Evolutionary conservation across 2,113 vertebrate species (phyloP), one percentile per base, ranked within the genome.

Genomic region (Agelaius tricolor): DNA sequence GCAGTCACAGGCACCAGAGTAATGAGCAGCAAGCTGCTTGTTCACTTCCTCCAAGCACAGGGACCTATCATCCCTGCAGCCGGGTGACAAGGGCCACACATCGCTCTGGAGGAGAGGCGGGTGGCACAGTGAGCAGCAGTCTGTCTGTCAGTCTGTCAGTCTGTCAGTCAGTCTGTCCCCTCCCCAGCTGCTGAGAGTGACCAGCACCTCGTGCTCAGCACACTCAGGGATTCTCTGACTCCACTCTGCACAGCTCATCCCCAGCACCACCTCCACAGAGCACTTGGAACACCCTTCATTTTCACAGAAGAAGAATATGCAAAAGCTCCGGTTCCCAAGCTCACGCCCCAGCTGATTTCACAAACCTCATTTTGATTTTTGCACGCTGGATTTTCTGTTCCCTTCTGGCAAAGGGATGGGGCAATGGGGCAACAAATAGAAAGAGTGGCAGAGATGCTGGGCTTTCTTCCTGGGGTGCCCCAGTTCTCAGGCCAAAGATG

Each of bases 401-500:
- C 65, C 43, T 85, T 59, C 81, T 63, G 52, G 44, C 37, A 78
- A 92, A 65, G 1, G 28, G 41, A 93, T 54, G 68, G 27, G 19
- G 57, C 86, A 59, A 78, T 6, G 33, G 35, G 75, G 21, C 26
- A 41, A 52, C n/a, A n/a, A 55, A 59, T 0, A 43, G 59, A 11
- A 47, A 37, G 37, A 37, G 37, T 37, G 37, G 37, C 37, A 37
- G 37, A 37, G 37, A 37, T 37, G 37, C 37, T 37, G 37, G 37
- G 37, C 37, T 71, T 11, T 63, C 52, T 44, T 18, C 10, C 30
- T 43, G 47, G 23, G 79, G 44, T 72, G 80, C 22, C 68, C 88
- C 85, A 84, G 65, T 90, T 96, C 86, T 44, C 88, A 94, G 57
- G 39, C 61, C 69, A 43, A 57, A 93, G 80, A n/a, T 2, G 3